phyloP scores from a whole-genome alignment of 2,113 vertebrate species.

The Cyphotilapia sp. region DNA sequence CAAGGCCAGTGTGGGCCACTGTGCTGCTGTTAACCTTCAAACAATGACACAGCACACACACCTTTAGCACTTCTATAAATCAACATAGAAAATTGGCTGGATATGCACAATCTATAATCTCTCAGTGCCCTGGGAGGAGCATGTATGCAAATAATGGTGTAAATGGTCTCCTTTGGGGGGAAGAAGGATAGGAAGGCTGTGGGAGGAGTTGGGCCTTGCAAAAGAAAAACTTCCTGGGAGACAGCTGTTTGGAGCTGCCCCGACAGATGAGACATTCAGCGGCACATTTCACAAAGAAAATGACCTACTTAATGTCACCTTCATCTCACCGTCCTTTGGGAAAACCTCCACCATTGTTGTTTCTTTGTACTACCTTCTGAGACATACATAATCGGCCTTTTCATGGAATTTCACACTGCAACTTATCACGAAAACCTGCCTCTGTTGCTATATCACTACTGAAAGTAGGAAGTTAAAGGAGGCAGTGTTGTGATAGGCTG shows the following conservation, averaged over 20 bases:
- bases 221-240: neutral
- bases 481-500: neutral
- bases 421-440: neutral
- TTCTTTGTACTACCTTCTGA: constrained; percentile 13
- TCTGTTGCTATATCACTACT: neutral
- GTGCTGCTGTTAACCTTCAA: constrained; percentile 34
- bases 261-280: neutral
- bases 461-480: neutral
- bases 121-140: neutral
- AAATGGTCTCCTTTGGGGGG: neutral
- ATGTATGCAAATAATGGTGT: constrained; percentile 12
- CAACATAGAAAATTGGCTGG: constrained; percentile 22
- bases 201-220: neutral
- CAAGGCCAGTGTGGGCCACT: neutral
- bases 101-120: constrained; percentile 22
- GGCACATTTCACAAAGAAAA: neutral
- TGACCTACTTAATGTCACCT: constrained; percentile 41
- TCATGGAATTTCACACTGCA: neutral
- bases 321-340: constrained; percentile 12
- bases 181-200: neutral
- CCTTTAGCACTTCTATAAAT: constrained; percentile 20
- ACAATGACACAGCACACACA: constrained; percentile 18
- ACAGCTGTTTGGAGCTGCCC: constrained; percentile 30
- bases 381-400: constrained; percentile 13
- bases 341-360: constrained; percentile 2